A percentile compares a stretch with the other conserved stretches of the same genome.
These are phyloP conservation scores for Drosophila mercatorum DNA, from an alignment of 2,888 invertebrate species.

Conservation along the genomic window DNA sequence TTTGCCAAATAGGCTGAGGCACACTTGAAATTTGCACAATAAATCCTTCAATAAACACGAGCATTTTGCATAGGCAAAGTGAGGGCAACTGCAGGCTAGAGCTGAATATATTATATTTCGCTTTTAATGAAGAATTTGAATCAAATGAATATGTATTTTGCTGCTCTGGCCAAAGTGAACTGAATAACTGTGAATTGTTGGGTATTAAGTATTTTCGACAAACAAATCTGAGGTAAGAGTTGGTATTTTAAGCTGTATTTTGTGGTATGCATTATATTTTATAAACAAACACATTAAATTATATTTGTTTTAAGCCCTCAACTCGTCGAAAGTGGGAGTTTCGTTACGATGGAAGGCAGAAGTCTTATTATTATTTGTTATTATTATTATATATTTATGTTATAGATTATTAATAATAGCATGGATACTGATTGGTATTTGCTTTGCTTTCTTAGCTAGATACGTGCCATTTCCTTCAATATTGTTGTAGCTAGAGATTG, in stretches of 20 bases:
- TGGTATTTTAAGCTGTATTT: neutral
- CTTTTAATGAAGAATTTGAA: neutral
- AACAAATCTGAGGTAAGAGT: neutral
- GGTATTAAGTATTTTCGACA: neutral
- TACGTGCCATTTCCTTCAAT: too few relatives aligned
- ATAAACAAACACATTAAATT: too few relatives aligned
- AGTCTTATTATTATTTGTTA: too few relatives aligned
- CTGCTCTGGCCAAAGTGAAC: neutral
- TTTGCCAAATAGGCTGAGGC: slow-evolving; percentile 14
- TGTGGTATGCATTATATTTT: neutral
- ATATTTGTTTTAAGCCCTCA: too few relatives aligned
- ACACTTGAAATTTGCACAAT: slow-evolving; percentile 18
- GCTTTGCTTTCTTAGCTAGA: too few relatives aligned
- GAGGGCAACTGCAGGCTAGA: neutral
- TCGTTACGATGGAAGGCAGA: too few relatives aligned
- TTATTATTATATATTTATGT: too few relatives aligned
- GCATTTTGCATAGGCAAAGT: neutral
- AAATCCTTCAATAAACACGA: slow-evolving; percentile 14
- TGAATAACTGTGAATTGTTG: neutral
- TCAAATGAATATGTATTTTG: neutral
- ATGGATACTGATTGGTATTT: too few relatives aligned
- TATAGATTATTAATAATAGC: too few relatives aligned
- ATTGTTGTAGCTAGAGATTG: too few relatives aligned
- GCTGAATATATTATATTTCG: neutral
- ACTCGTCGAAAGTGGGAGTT: too few relatives aligned